Conservation (phyloP, 2,888 invertebrate genomes). For the Dynastes hyllus region DNA sequence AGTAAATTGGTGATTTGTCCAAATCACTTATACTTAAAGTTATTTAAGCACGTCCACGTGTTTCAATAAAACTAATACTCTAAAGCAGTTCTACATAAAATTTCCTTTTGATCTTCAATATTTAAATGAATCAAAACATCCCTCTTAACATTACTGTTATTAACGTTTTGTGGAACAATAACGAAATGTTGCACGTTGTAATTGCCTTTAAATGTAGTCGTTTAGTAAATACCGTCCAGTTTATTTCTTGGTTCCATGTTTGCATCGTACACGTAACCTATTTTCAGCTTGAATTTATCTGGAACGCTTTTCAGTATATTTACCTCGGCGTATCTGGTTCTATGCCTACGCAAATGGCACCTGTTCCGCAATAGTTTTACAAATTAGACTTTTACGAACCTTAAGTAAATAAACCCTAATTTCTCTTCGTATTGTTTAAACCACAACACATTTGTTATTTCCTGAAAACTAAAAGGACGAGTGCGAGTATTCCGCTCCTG, state of each 20-base stretch:
- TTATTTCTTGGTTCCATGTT: neutral
- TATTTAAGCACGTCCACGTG: slow-evolving; percentile 1
- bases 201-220: too few relatives aligned
- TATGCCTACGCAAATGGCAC: slow-evolving; percentile 16
- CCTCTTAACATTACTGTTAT: too few relatives aligned
- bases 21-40: neutral
- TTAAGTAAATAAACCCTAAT: neutral
- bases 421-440: neutral
- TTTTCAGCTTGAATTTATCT: slow-evolving; percentile 21
- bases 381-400: neutral
- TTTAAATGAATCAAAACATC: neutral
- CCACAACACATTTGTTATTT: neutral
- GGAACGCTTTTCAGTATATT: slow-evolving; percentile 14
- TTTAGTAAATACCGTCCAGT: too few relatives aligned
- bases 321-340: neutral
- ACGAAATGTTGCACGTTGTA: too few relatives aligned
- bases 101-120: neutral
- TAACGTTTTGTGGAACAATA: too few relatives aligned
- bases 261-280: neutral
- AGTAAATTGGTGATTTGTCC: too few relatives aligned
- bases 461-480: neutral
- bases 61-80: neutral
- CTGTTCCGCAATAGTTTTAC: slow-evolving; percentile 27
- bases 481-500: too few relatives aligned
- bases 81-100: neutral